phyloP scores from a whole-genome alignment of 2,797 vertebrate species.

The Merluccius polli region DNA sequence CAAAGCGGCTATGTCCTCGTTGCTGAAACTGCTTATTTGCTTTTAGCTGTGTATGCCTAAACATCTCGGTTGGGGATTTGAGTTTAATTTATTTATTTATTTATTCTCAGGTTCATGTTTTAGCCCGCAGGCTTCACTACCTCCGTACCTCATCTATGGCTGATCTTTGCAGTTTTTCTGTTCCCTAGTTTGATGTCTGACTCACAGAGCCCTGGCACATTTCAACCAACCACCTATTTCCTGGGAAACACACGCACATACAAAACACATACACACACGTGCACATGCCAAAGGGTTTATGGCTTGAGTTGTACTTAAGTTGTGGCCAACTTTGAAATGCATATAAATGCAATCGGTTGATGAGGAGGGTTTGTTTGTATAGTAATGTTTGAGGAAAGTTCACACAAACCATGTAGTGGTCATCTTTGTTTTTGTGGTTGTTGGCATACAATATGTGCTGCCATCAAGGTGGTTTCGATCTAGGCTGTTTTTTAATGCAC shows the following conservation, averaged over 20 bases:
- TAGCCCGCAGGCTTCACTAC: conserved; percentile 44
- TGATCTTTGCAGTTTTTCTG: conserved; percentile 60
- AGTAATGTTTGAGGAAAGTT: too few species aligned
- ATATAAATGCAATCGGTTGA: neutral
- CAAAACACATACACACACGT: conserved; percentile 7
- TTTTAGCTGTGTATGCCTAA: conserved; percentile 61
- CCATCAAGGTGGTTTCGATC: too few species aligned
- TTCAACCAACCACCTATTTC: conserved; percentile 44
- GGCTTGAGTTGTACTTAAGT: neutral
- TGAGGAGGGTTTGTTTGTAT: too few species aligned
- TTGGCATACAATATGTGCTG: too few species aligned
- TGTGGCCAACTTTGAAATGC: neutral
- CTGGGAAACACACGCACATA: conserved; percentile 37
- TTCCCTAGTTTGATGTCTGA: conserved; percentile 54
- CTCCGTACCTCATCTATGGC: conserved; percentile 52
- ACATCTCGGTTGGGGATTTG: conserved; percentile 53
- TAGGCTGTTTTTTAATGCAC: too few species aligned
- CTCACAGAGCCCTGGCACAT: conserved; percentile 54
- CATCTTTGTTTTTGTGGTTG: too few species aligned
- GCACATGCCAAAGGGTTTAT: neutral
- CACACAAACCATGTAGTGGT: too few species aligned
- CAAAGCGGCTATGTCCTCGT: conserved; percentile 44
- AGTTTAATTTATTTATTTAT: conserved; percentile 56
- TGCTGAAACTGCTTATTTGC: conserved; percentile 63
- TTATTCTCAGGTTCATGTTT: conserved; percentile 57